Evolutionary conservation across 1,140 invertebrate genomes (phyloP).

Genomic region (Triops longicaudatus): DNA sequence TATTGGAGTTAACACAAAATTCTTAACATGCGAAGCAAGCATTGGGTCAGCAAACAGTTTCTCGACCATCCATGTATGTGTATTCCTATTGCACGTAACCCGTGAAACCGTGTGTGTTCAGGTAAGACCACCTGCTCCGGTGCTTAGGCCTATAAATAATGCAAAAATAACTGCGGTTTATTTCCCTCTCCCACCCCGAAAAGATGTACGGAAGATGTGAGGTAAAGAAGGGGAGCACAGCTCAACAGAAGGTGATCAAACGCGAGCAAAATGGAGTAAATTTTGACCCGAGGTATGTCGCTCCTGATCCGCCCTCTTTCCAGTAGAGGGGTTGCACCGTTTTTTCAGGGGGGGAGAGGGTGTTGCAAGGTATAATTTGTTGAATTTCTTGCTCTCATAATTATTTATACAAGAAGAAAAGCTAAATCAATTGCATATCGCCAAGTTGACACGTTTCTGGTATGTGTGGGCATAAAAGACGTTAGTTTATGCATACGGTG

Average conservation of each 20-base stretch:
- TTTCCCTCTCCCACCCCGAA: not conserved
- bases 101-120: not conserved
- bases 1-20: not conserved
- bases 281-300: not conserved
- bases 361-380: not conserved
- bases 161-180: not conserved
- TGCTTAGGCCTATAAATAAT: conserved; percentile 15
- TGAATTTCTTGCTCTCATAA: not conserved
- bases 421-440: conserved; percentile 3
- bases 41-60: conserved; percentile 1
- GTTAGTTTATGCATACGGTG: not conserved
- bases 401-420: not conserved
- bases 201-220: not conserved
- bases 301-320: not conserved
- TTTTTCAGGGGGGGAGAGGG: not conserved
- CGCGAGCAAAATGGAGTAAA: not conserved
- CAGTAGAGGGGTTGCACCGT: not conserved
- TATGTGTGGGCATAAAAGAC: not conserved
- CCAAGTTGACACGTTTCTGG: not conserved
- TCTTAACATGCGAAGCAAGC: not conserved
- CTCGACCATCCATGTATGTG: not conserved
- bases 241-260: not conserved
- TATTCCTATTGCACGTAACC: not conserved
- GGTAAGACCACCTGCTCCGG: conserved; percentile 9
- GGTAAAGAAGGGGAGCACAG: not conserved